These are phyloP conservation scores for Apodemia zela DNA, from an alignment of 2,888 invertebrate genomes.

Conservation along the genomic window DNA sequence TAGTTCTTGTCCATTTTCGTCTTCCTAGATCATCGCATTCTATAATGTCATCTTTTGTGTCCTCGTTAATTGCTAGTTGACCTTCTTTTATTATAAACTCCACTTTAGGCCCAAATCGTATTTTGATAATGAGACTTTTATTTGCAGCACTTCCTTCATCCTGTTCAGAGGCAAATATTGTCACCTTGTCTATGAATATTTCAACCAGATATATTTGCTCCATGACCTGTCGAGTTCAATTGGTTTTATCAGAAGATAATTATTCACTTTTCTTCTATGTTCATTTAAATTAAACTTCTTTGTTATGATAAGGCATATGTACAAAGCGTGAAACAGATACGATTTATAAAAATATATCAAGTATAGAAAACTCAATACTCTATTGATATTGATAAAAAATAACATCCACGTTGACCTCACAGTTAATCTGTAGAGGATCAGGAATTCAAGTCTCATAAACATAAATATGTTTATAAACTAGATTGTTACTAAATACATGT, in stretches of 20 bases:
- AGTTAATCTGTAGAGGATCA: too few relatives aligned
- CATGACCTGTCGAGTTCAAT: conserved; percentile 73
- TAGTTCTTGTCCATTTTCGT: conserved; percentile 56
- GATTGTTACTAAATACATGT: too few relatives aligned
- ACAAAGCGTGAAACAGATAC: too few relatives aligned
- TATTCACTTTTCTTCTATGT: conserved; percentile 19
- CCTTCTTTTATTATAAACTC: conserved; percentile 74
- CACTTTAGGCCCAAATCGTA: conserved; percentile 70
- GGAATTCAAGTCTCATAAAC: too few relatives aligned
- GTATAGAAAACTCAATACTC: too few relatives aligned
- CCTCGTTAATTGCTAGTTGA: conserved; percentile 52
- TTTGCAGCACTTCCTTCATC: conserved; percentile 51
- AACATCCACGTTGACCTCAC: too few relatives aligned
- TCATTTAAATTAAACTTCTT: background rate
- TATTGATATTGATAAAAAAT: too few relatives aligned
- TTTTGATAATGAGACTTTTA: conserved; percentile 66
- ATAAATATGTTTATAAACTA: too few relatives aligned
- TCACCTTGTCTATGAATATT: conserved; percentile 77
- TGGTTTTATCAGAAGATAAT: conserved; percentile 52
- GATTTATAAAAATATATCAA: too few relatives aligned
- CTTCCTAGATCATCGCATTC: conserved; percentile 52
- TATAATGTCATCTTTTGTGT: conserved; percentile 51
- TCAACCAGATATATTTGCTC: conserved; percentile 80
- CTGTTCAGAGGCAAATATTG: conserved; percentile 51
- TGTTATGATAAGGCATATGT: too few relatives aligned